A percentile compares a stretch with the other conserved stretches of the same genome.
These are phyloP conservation scores for Vulpes lagopus DNA, from an alignment of 2,113 vertebrate genomes.

Conservation along the genomic window DNA sequence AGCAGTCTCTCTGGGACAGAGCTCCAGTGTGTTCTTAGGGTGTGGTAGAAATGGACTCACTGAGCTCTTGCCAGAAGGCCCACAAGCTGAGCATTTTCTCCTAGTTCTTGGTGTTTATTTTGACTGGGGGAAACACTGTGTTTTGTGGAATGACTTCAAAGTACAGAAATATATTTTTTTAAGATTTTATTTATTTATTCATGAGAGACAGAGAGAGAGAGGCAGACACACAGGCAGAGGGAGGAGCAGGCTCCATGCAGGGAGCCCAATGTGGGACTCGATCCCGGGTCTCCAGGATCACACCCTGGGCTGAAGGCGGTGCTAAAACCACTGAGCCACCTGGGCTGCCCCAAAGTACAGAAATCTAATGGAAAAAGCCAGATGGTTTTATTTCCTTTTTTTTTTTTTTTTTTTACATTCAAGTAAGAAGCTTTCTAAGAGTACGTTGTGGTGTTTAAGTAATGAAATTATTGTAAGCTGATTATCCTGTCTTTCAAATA, in stretches of 20 bases:
- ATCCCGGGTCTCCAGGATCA: no score
- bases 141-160: slow-evolving; percentile 34
- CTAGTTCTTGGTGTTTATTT: slow-evolving; percentile 7
- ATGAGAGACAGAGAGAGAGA: no score
- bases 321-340: no score
- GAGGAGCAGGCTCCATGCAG: no score
- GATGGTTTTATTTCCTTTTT: neutral
- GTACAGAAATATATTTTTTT: neutral
- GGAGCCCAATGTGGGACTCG: no score
- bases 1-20: neutral
- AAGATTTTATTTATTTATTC: no score
- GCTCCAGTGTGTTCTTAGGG: neutral
- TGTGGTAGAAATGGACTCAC: neutral
- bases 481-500: slow-evolving; percentile 17
- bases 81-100: neutral
- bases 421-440: slow-evolving; percentile 9
- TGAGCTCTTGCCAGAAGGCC: neutral
- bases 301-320: no score
- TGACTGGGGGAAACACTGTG: neutral
- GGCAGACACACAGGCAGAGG: no score
- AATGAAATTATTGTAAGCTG: neutral
- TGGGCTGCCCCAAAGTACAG: neutral
- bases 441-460: neutral
- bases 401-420: neutral
- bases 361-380: neutral